Percentiles rank a stretch among this genome's conserved stretches.
Conservation (phyloP, 2,888 invertebrate species). For the Drosophila nr. perissopoda region DNA sequence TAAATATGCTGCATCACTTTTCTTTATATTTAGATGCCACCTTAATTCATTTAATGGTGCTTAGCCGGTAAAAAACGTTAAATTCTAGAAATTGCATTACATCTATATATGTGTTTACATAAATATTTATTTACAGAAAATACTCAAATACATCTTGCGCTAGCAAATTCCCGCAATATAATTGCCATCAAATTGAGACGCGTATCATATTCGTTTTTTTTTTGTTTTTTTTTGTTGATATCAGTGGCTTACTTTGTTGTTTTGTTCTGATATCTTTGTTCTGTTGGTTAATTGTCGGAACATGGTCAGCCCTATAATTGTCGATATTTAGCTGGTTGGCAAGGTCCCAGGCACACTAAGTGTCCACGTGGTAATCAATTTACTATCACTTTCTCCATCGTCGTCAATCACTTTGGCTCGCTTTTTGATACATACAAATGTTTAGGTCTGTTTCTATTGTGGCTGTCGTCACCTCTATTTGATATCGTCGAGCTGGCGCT, state of each 20-base stretch:
- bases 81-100: background rate
- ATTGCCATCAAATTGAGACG: slow-evolving; percentile 16
- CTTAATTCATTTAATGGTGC: too few species aligned
- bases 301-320: slow-evolving; percentile 53
- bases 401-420: slow-evolving; percentile 39
- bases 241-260: slow-evolving; percentile 23
- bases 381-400: slow-evolving; percentile 11
- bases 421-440: slow-evolving; percentile 19
- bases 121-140: slow-evolving; percentile 15
- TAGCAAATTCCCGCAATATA: background rate
- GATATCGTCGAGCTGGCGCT: slow-evolving; percentile 10
- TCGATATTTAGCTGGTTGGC: slow-evolving; percentile 41
- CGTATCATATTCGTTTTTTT: slow-evolving; percentile 11
- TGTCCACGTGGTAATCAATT: slow-evolving; percentile 33
- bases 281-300: slow-evolving; percentile 38
- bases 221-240: slow-evolving; percentile 4
- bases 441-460: slow-evolving; percentile 10
- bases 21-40: too few species aligned
- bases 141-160: slow-evolving; percentile 1
- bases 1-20: background rate
- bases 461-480: slow-evolving; percentile 21
- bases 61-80: background rate
- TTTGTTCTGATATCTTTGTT: slow-evolving; percentile 19
- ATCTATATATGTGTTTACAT: background rate
- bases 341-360: slow-evolving; percentile 1